phyloP scores from a whole-genome alignment of 1,140 invertebrate species.

The Drosophila pruinosa region DNA sequence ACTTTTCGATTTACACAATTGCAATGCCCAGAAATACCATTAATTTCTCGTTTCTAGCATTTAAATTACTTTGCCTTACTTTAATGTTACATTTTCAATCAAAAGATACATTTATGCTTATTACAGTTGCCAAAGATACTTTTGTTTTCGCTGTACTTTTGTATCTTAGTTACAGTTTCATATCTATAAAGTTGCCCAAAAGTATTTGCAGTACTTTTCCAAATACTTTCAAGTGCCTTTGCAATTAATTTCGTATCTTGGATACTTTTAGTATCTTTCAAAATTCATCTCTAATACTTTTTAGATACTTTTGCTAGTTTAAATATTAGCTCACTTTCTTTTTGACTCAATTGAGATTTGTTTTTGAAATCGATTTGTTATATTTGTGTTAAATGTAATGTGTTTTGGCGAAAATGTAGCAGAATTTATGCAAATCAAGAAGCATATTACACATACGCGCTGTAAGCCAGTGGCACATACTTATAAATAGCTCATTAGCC shows the following conservation, averaged over 20 bases:
- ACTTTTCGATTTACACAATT: too few relatives aligned
- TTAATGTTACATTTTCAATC: too few relatives aligned
- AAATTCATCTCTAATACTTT: not conserved
- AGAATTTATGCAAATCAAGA: not conserved
- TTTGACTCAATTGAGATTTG: too few relatives aligned
- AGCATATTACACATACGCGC: conserved; percentile 8
- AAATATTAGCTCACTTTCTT: too few relatives aligned
- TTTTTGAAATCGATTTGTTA: too few relatives aligned
- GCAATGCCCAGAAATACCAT: too few relatives aligned
- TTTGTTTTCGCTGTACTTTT: not conserved
- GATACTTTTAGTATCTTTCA: not conserved
- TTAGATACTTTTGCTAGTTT: not conserved
- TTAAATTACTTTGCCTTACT: too few relatives aligned
- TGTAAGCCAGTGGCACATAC: not conserved
- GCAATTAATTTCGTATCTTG: not conserved
- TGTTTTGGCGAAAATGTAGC: not conserved
- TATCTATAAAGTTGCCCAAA: not conserved
- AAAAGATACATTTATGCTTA: too few relatives aligned
- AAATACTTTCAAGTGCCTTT: not conserved
- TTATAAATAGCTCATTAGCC: conserved; percentile 21
- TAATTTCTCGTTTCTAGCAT: too few relatives aligned
- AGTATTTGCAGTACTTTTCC: not conserved
- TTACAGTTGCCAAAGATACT: not conserved
- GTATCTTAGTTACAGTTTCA: not conserved
- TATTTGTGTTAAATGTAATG: not conserved